Evolutionary conservation across 2,113 vertebrate species (phyloP).

Genomic region (Chaetura pelagica): DNA sequence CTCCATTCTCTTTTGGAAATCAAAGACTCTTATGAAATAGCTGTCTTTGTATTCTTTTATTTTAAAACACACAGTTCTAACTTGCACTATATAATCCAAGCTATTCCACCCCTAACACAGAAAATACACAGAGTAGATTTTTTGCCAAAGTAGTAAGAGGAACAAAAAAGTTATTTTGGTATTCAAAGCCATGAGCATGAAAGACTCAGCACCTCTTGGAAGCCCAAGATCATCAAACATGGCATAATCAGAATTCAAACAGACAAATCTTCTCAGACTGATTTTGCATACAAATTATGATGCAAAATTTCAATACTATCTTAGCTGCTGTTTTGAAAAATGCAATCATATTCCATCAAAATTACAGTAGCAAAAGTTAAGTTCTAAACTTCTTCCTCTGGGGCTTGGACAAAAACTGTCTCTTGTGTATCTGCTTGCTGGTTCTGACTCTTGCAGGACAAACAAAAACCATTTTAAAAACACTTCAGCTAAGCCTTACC

Average conservation of each 20-base stretch:
- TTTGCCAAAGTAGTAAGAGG: not conserved
- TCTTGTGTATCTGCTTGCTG: not conserved
- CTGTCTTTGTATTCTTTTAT: not conserved
- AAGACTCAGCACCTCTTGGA: not conserved
- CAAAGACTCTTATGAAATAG: not conserved
- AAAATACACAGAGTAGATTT: not conserved
- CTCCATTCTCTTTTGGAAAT: not conserved
- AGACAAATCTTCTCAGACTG: not conserved
- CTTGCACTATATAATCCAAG: not conserved
- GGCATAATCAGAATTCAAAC: not conserved
- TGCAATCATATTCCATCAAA: not conserved
- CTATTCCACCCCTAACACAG: not conserved
- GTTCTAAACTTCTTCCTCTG: not conserved
- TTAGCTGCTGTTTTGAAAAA: not conserved
- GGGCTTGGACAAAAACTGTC: not conserved
- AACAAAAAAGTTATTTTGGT: not conserved
- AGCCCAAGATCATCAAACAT: not conserved
- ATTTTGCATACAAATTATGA: not conserved
- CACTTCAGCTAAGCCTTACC: constrained; percentile 80
- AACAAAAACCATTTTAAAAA: not conserved
- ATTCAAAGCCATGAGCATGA: not conserved
- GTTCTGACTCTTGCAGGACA: not conserved
- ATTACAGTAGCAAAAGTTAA: not conserved
- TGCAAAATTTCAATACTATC: not conserved
- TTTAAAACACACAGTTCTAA: not conserved